Base-by-base conservation (phyloP, 2,797 vertebrate species). In the Pseudochirops cupreus region DNA sequence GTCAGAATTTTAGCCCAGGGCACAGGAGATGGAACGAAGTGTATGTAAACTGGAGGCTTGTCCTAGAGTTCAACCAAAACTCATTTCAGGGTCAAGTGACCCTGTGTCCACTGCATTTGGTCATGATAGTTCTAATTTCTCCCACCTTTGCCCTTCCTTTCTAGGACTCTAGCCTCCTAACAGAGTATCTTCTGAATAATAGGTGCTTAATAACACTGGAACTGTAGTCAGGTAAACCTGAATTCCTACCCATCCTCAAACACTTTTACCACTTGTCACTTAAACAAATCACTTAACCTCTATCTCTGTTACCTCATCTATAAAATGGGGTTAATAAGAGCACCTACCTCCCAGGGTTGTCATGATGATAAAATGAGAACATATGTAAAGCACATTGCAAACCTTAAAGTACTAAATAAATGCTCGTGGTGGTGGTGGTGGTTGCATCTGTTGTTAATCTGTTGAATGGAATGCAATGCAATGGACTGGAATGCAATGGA, bases 1-100 rank as follows among this genome's bases (percentile, higher is more conserved):
- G 96, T 94, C 94, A 97, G 50, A 93, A 91, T 57, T 55, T 96
- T 53, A 94, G 92, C 94, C 91, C 93, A 96, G 54, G 93, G 92
- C 93, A 87, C 52, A 90, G 91, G 91, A 92, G 92, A 46, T 91
- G 18, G 52, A 91, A 93, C n/a, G n/a, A 96, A 92, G 62, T 54
- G 50, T 7, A 46, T 24, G 18, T 46, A 94, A 90, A 2, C 91
- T 11, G 46, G 91, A 59, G 31, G 46, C n/a, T 54, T 87, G 74
- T 57, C 33, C 50, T 82, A 46, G 21, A 10, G n/a, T 82, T 46
- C 74, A 82, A 46, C 39, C 74, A 82, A 82, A 82, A 10, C 7
- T 11, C 39, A 26, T 82, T 46, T 82, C 39, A 82, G 39, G 74
- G 24, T 21, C 74, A 82, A 82, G 39, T 46, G 74, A 82, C 21